phyloP scores from a whole-genome alignment of 2,888 invertebrate genomes.

The Epinotia brunnichana region DNA sequence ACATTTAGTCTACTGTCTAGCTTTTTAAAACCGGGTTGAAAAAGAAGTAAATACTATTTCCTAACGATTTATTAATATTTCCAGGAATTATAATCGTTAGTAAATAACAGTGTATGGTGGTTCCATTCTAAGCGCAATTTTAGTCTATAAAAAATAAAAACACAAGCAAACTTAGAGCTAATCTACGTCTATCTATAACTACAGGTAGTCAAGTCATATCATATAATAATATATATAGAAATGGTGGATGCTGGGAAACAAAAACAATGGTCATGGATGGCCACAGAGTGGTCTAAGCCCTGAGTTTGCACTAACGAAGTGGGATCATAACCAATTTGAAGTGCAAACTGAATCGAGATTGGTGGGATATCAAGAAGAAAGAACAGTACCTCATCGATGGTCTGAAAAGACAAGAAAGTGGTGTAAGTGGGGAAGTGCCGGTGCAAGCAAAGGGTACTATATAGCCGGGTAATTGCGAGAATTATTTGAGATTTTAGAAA shows the following conservation, averaged over 20 bases:
- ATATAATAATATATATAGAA: slow-evolving; percentile 12
- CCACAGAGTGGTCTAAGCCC: slow-evolving; percentile 16
- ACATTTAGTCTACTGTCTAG: no score
- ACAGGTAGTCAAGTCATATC: slow-evolving; percentile 23
- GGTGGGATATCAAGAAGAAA: slow-evolving; percentile 67
- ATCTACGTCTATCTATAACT: slow-evolving; percentile 40
- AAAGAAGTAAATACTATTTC: neutral
- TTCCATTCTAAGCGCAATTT: slow-evolving; percentile 29
- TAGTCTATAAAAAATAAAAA: slow-evolving; percentile 26
- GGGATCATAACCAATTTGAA: slow-evolving; percentile 43
- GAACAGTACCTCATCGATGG: slow-evolving; percentile 84
- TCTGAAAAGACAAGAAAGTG: slow-evolving; percentile 85
- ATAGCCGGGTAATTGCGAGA: neutral
- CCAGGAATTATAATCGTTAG: neutral
- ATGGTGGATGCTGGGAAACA: slow-evolving; percentile 18
- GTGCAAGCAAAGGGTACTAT: slow-evolving; percentile 59
- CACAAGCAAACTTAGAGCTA: slow-evolving; percentile 34
- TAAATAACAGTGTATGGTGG: neutral
- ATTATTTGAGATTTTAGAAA: neutral
- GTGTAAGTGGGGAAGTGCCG: slow-evolving; percentile 76
- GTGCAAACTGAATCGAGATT: slow-evolving; percentile 71
- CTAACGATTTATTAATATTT: slow-evolving; percentile 7
- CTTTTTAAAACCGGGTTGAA: no score
- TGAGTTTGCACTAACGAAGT: slow-evolving; percentile 28
- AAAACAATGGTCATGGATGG: slow-evolving; percentile 19